These are phyloP conservation scores for Gymnocypris eckloni DNA, from an alignment of 2,797 vertebrate genomes.

Conservation along the genomic window DNA sequence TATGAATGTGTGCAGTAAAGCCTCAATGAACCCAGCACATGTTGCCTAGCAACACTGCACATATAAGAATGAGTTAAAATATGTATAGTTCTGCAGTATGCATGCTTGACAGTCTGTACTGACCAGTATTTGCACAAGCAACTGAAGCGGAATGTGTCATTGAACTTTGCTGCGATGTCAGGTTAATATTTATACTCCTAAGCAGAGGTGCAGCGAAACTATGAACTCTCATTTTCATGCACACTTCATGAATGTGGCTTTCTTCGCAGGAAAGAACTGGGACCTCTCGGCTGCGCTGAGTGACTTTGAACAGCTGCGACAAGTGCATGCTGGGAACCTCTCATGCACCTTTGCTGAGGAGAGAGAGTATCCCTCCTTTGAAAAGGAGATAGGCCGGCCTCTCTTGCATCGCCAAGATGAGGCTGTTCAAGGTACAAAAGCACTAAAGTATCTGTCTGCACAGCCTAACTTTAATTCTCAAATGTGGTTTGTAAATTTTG, in stretches of 20 bases:
- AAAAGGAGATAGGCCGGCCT: conserved; percentile 84
- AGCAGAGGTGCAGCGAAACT: neutral
- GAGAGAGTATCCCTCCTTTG: conserved; percentile 68
- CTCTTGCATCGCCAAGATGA: conserved; percentile 92
- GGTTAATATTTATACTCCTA: conserved; percentile 66
- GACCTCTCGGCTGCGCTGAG: conserved; percentile 91
- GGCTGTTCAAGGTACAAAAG: conserved; percentile 84
- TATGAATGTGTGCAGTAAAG: conserved; percentile 58
- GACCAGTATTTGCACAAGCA: conserved; percentile 58
- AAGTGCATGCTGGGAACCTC: conserved; percentile 89
- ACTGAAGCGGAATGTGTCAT: conserved; percentile 53
- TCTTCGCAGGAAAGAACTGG: conserved; percentile 93
- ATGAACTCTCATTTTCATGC: conserved; percentile 9
- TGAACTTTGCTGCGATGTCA: conserved; percentile 56
- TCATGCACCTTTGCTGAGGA: conserved; percentile 74
- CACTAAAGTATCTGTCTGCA: neutral
- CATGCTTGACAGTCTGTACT: conserved; percentile 39
- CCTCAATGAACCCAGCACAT: conserved; percentile 60
- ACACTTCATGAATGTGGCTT: neutral
- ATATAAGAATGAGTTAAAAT: conserved; percentile 70
- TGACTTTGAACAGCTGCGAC: conserved; percentile 94
- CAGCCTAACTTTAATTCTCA: neutral
- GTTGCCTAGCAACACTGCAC: conserved; percentile 75
- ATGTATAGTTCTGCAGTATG: conserved; percentile 64
- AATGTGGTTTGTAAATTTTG: neutral